phyloP scores from a whole-genome alignment of 2,888 invertebrate species.

The Epirrita christyi region DNA sequence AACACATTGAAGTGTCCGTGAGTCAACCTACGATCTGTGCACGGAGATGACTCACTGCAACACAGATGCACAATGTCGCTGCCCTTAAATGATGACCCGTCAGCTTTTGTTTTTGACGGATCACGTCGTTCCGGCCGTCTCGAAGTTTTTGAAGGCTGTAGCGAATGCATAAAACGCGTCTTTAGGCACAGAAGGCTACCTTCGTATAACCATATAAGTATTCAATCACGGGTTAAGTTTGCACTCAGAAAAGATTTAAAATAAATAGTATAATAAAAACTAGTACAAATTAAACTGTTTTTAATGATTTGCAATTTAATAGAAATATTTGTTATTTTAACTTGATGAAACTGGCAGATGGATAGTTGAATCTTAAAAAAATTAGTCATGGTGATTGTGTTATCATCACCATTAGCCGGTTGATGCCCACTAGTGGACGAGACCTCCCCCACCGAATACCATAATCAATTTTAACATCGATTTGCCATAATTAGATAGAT shows the following conservation, averaged over 20 bases:
- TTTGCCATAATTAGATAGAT: no score
- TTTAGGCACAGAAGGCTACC: slow-evolving; percentile 28
- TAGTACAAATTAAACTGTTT: no score
- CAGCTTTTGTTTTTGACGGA: slow-evolving; percentile 57
- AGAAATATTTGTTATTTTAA: no score
- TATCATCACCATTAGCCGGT: no score
- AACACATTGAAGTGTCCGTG: neutral
- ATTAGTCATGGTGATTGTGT: no score
- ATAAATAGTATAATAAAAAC: no score
- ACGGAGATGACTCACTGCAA: slow-evolving; percentile 7
- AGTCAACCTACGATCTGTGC: neutral
- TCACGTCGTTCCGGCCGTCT: slow-evolving; percentile 40
- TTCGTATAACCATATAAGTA: slow-evolving; percentile 28
- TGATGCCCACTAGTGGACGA: no score
- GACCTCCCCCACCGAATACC: no score
- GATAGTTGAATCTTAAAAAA: no score
- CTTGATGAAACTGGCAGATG: no score
- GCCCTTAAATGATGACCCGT: slow-evolving; percentile 61
- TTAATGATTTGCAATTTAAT: no score
- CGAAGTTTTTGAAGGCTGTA: slow-evolving; percentile 43
- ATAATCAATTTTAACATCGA: no score
- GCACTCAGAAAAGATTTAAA: slow-evolving; percentile 1
- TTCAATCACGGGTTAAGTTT: neutral
- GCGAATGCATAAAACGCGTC: slow-evolving; percentile 39
- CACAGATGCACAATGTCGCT: slow-evolving; percentile 33